Base-by-base conservation (phyloP, 30 jellyfish, hydroid and myxozoan species). In the Hydractinia echinata region DNA sequence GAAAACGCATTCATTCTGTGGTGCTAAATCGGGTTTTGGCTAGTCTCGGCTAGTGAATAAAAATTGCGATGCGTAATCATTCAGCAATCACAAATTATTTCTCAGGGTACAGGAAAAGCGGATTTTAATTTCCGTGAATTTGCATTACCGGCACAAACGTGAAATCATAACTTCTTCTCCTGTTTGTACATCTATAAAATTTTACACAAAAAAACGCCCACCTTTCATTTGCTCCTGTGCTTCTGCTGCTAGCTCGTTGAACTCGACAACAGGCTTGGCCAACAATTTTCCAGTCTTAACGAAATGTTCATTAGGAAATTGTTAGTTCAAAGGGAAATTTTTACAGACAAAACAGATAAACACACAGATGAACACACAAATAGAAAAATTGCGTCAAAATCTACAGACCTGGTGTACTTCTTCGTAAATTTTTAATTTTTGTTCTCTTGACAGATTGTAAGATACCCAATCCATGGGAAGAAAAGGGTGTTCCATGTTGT, bases 141-240 rank as follows among this genome's bases (percentile, higher is more conserved):
- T 30, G 44, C 44, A 30, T 2, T 30, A 30, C 44, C 44, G 69
- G 19, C 19, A 3, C 15, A 58, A 58, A 58, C 19, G 69, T 58
- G 69, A 1, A 0, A 16, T 0, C 7, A 6, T 48, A 10, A 49
- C 7, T 73, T 0, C 16, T 76, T 76, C 30, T 18, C 53, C 11
- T 14, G 56, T 4, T 8, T 19, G 1, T 14, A 52, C 11, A 5
- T 1, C 6, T 7, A 30, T 48, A 4, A 66, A 82, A 11, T 53
- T 8, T 14, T 21, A 66, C 5, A 51, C 4, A 68, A 54, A 48
- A 20, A 50, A 7, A 11, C 2, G 5, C 60, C 55, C 54, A 92
- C 96, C 95, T 81, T 72, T 87, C 83, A 83, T 74, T 77, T 92
- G 98, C 20, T 82, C 93, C 51, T 83, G 86, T 4, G 98, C 83